Conservation (phyloP, 2,113 vertebrate genomes). For the Ploceus nigricollis region DNA sequence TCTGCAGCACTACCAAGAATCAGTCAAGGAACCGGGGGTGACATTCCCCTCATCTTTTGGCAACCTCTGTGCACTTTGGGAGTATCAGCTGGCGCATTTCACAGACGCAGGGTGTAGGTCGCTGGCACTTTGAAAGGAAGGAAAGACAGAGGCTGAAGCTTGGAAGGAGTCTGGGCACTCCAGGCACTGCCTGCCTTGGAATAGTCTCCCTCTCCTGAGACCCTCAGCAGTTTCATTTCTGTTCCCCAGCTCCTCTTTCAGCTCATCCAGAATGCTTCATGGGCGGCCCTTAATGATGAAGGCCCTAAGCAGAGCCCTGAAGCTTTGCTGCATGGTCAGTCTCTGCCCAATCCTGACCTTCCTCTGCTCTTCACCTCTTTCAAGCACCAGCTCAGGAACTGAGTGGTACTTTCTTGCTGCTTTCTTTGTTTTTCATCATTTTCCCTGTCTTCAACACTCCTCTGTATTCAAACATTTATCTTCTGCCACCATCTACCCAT, state of each 20-base stretch:
- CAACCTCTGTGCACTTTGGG: not conserved
- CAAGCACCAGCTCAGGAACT: not conserved
- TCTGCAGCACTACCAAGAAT: not conserved
- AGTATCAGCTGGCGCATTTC: not conserved
- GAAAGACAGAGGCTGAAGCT: not conserved
- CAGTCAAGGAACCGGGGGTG: rapidly evolving
- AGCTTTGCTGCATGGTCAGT: rapidly evolving
- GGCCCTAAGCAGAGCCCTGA: not conserved
- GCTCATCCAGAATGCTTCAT: not conserved
- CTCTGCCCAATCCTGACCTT: not conserved
- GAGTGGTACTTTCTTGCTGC: not conserved
- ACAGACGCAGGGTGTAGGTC: rapidly evolving
- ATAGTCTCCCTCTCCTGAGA: not conserved
- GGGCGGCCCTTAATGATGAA: not conserved
- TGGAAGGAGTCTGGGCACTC: not conserved
- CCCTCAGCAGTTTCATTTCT: not conserved
- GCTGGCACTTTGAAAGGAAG: not conserved
- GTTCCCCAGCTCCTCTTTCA: not conserved
- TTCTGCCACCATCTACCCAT: not conserved
- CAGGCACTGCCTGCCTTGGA: not conserved
- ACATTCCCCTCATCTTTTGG: not conserved
- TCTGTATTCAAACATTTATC: not conserved
- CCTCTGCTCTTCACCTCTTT: not conserved
- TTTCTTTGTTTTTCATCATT: not conserved
- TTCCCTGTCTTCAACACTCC: not conserved